These are phyloP conservation scores for Drosophila ercepeae DNA, from an alignment of 1,140 invertebrate species.

Conservation along the genomic window DNA sequence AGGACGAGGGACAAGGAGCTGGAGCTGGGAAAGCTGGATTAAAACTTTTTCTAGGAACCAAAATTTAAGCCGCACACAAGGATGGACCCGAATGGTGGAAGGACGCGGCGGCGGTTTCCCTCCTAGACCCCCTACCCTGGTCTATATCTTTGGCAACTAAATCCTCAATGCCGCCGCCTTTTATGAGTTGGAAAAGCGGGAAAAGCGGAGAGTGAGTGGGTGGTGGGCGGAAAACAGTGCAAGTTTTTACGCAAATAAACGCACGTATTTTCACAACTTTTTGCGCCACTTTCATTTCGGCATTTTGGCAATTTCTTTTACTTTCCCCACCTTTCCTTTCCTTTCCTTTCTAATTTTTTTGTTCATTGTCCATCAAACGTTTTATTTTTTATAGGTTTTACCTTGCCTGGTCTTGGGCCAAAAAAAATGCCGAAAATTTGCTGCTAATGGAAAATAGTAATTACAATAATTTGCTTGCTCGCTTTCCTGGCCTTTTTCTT, in stretches of 20 bases:
- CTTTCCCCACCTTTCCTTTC: too few relatives aligned
- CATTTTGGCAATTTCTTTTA: neutral
- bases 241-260: slow-evolving; percentile 80
- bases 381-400: slow-evolving; percentile 4
- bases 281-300: slow-evolving; percentile 75
- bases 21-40: slow-evolving; percentile 70
- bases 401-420: neutral
- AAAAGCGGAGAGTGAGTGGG: neutral
- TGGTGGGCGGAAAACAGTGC: slow-evolving; percentile 17
- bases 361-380: neutral
- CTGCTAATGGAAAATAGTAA: slow-evolving; percentile 78
- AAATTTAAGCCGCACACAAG: slow-evolving; percentile 74
- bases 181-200: slow-evolving; percentile 27
- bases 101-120: slow-evolving; percentile 2
- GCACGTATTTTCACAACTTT: slow-evolving; percentile 77
- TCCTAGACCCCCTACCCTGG: neutral
- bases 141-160: slow-evolving; percentile 60
- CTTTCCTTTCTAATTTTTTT: too few relatives aligned
- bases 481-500: slow-evolving; percentile 14
- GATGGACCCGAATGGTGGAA: slow-evolving; percentile 24
- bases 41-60: slow-evolving; percentile 72
- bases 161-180: slow-evolving; percentile 59
- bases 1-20: slow-evolving; percentile 11
- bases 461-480: slow-evolving; percentile 68
- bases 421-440: slow-evolving; percentile 46